These are phyloP conservation scores for Lycorma delicatula DNA, from an alignment of 1,140 invertebrate genomes.

Conservation along the genomic window DNA sequence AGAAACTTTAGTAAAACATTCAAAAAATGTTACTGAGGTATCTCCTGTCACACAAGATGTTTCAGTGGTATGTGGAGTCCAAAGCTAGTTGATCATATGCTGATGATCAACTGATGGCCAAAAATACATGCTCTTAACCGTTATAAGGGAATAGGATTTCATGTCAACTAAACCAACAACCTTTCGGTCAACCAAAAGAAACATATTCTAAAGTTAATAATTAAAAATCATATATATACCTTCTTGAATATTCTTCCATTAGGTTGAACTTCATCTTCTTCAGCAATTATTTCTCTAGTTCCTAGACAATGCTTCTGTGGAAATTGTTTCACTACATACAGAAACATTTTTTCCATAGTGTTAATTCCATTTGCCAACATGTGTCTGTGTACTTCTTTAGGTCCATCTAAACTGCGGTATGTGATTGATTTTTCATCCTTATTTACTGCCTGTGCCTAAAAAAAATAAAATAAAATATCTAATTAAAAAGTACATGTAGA, in stretches of 20 bases:
- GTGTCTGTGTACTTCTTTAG: constrained; percentile 55
- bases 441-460: constrained; percentile 46
- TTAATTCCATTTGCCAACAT: constrained; percentile 66
- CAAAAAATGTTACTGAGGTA: too few relatives aligned
- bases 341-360: constrained; percentile 81
- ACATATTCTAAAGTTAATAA: background rate
- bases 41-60: too few relatives aligned
- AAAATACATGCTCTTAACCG: too few relatives aligned
- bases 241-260: constrained; percentile 97
- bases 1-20: too few relatives aligned
- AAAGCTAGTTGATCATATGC: too few relatives aligned
- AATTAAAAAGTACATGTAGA: too few relatives aligned
- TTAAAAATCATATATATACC: constrained; percentile 39
- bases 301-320: constrained; percentile 72
- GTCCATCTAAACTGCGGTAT: constrained; percentile 59
- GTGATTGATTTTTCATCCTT: constrained; percentile 52
- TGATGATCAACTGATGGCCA: too few relatives aligned
- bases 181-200: background rate
- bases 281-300: constrained; percentile 79
- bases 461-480: constrained; percentile 19
- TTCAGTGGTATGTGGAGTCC: too few relatives aligned
- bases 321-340: constrained; percentile 64
- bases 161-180: background rate
- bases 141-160: too few relatives aligned
- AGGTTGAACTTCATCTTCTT: constrained; percentile 87